Base-by-base conservation (phyloP, 2,888 invertebrate species). In the Cryptus viduatorius region DNA sequence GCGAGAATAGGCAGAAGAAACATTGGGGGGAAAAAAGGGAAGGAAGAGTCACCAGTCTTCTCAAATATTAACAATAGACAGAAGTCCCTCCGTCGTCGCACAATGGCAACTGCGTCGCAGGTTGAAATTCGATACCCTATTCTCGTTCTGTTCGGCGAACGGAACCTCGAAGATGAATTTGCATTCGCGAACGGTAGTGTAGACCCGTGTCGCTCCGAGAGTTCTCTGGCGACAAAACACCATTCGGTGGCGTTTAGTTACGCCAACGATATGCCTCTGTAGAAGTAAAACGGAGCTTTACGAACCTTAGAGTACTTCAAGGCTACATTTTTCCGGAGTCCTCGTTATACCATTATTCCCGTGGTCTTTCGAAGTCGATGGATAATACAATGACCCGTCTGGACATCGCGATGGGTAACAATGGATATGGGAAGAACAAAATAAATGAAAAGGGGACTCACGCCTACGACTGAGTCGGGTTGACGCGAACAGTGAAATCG, bases 201-300 rank as follows among this genome's bases (percentile, higher is more conserved):
- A 37, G 7, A 37, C 37, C 37, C 61, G 12, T 37, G 48, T 59
- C 59, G 50, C 67, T 69, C 78, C 65, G 77, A 71, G 71, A 82
- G 37, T 77, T 85, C 56, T 37, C 59, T 76, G 85, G 84, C 83
- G 87, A 86, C 87, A 85, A 61, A 67, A 73, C 56, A 76, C 82
- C 65, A 88, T 90, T 90, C 79, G 83, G 83, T 87, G 87, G 87
- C 87, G 78, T 89, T 91, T 91, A 86, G 90, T 90, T 90, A 90
- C 89, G 90, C 89, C 89, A 90, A 88, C 89, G 89, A 90, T 90
- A 90, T 53, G 2, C 53, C 1, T 7, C 53, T 53, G 3, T 8
- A 5, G 50, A 16, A 14, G 50, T 16, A 53, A 16, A 19, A 24
- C 16, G 19, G 61, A 37, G 53, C 67, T 37, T 59, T 29, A 53